Evolutionary conservation across 2,113 vertebrate genomes (phyloP), one percentile per base, ranked within the genome.

Genomic region (Ammodytes dubius): DNA sequence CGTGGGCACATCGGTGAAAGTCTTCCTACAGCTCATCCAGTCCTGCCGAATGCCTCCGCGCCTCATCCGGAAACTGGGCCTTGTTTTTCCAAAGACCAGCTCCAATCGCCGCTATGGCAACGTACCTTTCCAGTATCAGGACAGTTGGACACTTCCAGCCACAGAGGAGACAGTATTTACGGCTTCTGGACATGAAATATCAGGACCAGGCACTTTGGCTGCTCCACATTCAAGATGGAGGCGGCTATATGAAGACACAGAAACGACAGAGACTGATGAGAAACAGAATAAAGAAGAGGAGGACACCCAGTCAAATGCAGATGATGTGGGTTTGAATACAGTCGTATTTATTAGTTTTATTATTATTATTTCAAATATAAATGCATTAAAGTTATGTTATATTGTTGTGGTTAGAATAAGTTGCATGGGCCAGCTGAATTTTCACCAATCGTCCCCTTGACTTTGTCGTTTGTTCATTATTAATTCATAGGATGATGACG

Each of bases 11-110:
- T 95, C 98, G 0, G 54, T 98, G 43, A 81, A 63, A 15, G 95
- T 97, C 39, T 99, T 99, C 74, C 91, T 99, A 54, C 96, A 97
- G 89, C 95, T 99, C 87, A 99, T 99, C 87, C 96, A 96, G 53
- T 92, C 97, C 66, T 99, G 98, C 88, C 92, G 98, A 8, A 93
- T 99, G 1, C 98, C 98, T 6, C 96, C 97, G 0, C 89, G 95
- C 0, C 89, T 98, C 15, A 99, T 99, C 87, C 94, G 90, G 42
- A 96, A 97, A 15, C 84, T 99, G 68, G 97, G 97, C 71, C 95
- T 99, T 75, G 91, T 92, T 52, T 99, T 99, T 42, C 97, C 97
- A 0, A 96, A 95, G 79, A 97, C 96, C 0, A 92, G 96, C 74
- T 98, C 96, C 0, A 95, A 92, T 68, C 96, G 96, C 0, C 95